A percentile compares a stretch with the other conserved stretches of the same genome.
Conservation (phyloP, 92 coral and sea anemone species). For the Galaxea fascicularis region DNA sequence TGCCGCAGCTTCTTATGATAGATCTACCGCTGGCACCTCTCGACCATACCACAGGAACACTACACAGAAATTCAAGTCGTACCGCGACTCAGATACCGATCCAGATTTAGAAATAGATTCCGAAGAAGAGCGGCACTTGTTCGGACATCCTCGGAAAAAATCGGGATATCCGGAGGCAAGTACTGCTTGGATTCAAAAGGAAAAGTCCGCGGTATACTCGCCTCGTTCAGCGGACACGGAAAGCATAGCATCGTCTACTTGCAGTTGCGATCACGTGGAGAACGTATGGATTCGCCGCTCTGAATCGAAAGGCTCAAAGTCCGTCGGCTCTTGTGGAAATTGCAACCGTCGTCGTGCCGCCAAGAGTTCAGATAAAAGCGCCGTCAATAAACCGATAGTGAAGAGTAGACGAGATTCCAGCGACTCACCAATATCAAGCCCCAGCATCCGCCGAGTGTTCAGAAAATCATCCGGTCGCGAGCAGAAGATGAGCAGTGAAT, state of each 20-base stretch:
- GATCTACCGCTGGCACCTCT: slow-evolving; percentile 34
- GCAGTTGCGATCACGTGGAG: slow-evolving; percentile 76
- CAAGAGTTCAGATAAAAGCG: slow-evolving; percentile 20
- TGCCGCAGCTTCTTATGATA: slow-evolving; percentile 26
- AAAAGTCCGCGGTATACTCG: slow-evolving; percentile 31
- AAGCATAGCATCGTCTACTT: slow-evolving; percentile 40
- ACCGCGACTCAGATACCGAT: slow-evolving; percentile 85
- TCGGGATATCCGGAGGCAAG: slow-evolving; percentile 57
- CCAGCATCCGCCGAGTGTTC: slow-evolving; percentile 63
- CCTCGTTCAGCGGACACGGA: slow-evolving; percentile 50
- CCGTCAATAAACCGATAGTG: slow-evolving; percentile 47
- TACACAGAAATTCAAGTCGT: slow-evolving; percentile 78
- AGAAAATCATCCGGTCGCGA: slow-evolving; percentile 59
- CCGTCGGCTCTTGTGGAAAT: slow-evolving; percentile 56
- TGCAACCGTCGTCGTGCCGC: slow-evolving; percentile 47
- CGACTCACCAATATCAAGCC: slow-evolving; percentile 79
- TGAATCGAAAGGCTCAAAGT: slow-evolving; percentile 34
- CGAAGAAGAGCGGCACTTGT: slow-evolving; percentile 81
- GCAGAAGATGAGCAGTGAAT: slow-evolving; percentile 44
- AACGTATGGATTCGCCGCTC: slow-evolving; percentile 84
- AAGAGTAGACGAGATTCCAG: slow-evolving; percentile 76
- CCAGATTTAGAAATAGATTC: slow-evolving; percentile 86
- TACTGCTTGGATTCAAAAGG: slow-evolving; percentile 85
- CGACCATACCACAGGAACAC: slow-evolving; percentile 56
- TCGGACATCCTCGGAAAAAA: slow-evolving; percentile 54